Percentiles rank a stretch among this genome's conserved stretches.
These are phyloP conservation scores for Corythoichthys haematopterus DNA, from an alignment of 2,113 vertebrate species.

Conservation along the genomic window DNA sequence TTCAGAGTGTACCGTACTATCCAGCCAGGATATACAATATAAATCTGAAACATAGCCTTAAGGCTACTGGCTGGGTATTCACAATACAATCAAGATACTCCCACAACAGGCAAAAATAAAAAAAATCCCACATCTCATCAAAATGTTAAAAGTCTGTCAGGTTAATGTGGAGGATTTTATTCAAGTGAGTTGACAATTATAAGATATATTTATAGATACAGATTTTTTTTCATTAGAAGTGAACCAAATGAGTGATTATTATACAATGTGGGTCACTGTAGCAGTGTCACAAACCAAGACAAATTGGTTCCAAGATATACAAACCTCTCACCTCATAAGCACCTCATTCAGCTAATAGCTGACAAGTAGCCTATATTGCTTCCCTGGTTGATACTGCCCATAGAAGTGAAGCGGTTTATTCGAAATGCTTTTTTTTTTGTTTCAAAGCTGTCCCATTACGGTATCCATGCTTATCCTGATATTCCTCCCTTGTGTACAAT, in stretches of 20 bases:
- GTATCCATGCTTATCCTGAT: conserved; percentile 33
- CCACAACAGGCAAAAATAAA: background rate
- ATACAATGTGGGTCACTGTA: background rate
- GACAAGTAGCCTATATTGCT: conserved; percentile 35
- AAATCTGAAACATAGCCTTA: background rate
- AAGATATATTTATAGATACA: background rate
- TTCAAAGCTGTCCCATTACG: conserved; percentile 33
- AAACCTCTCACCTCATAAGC: conserved; percentile 26
- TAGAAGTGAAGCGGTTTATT: conserved; percentile 33
- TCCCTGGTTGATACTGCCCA: conserved; percentile 27
- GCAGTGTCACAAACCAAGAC: background rate
- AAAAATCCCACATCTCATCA: background rate
- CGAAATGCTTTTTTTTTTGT: conserved; percentile 29
- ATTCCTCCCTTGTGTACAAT: conserved; percentile 60
- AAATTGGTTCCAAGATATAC: conserved; percentile 24
- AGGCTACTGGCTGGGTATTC: background rate
- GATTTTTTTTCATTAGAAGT: background rate
- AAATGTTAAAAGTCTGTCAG: background rate
- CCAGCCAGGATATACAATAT: background rate
- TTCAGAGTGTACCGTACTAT: background rate
- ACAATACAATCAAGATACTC: background rate
- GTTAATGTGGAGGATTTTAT: background rate
- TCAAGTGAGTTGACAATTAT: background rate
- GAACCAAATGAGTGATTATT: background rate
- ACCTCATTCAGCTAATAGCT: conserved; percentile 31